Conservation (phyloP, 2,797 vertebrate species). For the Tauraco hartlaubi region DNA sequence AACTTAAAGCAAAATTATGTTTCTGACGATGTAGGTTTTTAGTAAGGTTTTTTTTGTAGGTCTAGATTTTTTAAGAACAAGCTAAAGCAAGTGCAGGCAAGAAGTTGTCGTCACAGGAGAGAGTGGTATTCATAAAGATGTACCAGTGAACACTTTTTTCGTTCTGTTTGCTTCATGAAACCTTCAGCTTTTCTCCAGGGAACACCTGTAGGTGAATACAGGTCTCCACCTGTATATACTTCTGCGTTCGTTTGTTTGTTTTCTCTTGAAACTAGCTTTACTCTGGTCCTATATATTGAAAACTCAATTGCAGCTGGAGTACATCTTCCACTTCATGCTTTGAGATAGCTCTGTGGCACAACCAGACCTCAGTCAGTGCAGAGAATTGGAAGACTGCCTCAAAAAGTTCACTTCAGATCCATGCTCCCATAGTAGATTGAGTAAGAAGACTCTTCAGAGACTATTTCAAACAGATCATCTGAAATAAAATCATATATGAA, state of each 20-base stretch:
- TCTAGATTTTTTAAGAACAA: not conserved
- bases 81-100: not conserved
- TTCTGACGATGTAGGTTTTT: not conserved
- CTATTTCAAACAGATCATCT: not conserved
- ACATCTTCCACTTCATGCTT: not conserved
- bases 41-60: too few species aligned
- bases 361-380: not conserved
- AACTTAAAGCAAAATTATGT: not conserved
- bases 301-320: not conserved
- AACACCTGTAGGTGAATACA: not conserved
- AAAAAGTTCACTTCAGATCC: not conserved
- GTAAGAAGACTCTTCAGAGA: not conserved
- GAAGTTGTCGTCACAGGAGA: not conserved
- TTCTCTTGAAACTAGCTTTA: not conserved
- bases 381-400: not conserved
- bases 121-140: not conserved
- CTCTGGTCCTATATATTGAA: not conserved
- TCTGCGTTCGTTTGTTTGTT: not conserved
- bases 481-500: not conserved
- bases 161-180: not conserved
- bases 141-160: not conserved
- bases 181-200: not conserved
- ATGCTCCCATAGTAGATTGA: not conserved
- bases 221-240: not conserved
- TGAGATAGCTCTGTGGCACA: not conserved